A percentile compares a stretch with the other conserved stretches of the same genome.
Conservation (phyloP, 2,113 vertebrate species). For the Sterna hirundo region DNA sequence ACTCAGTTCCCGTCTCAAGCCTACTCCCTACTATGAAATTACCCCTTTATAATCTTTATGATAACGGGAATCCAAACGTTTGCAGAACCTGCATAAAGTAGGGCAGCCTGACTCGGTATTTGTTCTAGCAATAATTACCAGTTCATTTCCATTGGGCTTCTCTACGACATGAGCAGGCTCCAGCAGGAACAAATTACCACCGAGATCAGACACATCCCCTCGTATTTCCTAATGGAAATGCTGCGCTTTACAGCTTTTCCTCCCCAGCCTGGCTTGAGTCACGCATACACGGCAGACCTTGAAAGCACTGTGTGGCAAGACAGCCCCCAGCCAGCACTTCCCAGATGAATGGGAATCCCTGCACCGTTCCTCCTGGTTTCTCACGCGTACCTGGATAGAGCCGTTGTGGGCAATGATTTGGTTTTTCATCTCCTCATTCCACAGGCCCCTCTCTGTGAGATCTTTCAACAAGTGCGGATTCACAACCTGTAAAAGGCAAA, state of each 20-base stretch:
- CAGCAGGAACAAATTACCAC: background rate
- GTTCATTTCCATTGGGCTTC: background rate
- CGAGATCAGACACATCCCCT: background rate
- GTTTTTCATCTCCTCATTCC: constrained; percentile 97
- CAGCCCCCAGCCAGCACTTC: background rate
- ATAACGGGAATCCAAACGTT: accelerated
- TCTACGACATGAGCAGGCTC: background rate
- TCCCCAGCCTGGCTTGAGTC: background rate
- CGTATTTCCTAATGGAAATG: accelerated
- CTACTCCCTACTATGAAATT: background rate
- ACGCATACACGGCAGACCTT: background rate
- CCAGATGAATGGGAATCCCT: accelerated
- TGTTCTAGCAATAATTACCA: background rate
- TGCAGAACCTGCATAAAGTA: background rate
- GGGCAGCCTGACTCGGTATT: background rate
- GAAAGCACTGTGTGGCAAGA: background rate
- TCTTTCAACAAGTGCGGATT: constrained; percentile 97
- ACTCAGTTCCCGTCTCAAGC: background rate
- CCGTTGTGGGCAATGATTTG: constrained; percentile 93
- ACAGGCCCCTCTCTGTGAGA: constrained; percentile 90
- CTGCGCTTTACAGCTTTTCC: background rate
- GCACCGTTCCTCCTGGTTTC: accelerated
- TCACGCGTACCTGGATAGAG: constrained; percentile 87
- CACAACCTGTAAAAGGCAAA: constrained; percentile 80
- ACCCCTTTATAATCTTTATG: accelerated